These are phyloP conservation scores for Trichonephila inaurata DNA, from an alignment of 1,140 invertebrate genomes.

Conservation along the genomic window DNA sequence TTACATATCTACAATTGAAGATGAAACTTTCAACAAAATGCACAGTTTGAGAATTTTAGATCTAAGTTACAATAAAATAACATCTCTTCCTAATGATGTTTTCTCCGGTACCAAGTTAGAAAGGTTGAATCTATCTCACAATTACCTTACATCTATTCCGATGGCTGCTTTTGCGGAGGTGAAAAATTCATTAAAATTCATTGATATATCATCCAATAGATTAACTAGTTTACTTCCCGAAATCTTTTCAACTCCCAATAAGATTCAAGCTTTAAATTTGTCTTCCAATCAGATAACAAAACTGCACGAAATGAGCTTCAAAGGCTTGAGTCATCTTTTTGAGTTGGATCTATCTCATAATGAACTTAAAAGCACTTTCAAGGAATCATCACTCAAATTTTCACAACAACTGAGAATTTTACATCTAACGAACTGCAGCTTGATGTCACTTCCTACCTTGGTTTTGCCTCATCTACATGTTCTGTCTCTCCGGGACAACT, in stretches of 20 bases:
- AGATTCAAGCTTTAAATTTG: constrained; percentile 63
- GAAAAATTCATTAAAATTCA: background rate
- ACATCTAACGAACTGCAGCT: constrained; percentile 45
- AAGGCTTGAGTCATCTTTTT: constrained; percentile 87
- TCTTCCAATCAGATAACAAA: constrained; percentile 86
- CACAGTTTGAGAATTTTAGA: constrained; percentile 83
- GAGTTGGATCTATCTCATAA: constrained; percentile 85
- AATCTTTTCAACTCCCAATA: constrained; percentile 5
- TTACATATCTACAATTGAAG: constrained; percentile 78
- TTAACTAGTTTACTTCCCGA: constrained; percentile 1
- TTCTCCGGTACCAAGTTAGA: constrained; percentile 74
- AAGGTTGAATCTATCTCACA: constrained; percentile 73
- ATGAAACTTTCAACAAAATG: constrained; percentile 25
- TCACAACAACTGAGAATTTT: background rate
- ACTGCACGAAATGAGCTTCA: constrained; percentile 87
- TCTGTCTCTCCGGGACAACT: constrained; percentile 35
- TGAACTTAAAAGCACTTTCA: background rate
- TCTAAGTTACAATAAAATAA: constrained; percentile 88
- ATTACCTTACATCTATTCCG: constrained; percentile 10
- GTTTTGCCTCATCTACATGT: background rate
- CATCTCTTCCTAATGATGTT: constrained; percentile 84
- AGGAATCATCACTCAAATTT: background rate
- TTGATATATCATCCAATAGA: constrained; percentile 49
- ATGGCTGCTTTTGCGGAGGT: background rate
- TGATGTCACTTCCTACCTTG: constrained; percentile 37